Conservation (phyloP, 1,140 invertebrate species). For the Hydropsyche tenuis region DNA sequence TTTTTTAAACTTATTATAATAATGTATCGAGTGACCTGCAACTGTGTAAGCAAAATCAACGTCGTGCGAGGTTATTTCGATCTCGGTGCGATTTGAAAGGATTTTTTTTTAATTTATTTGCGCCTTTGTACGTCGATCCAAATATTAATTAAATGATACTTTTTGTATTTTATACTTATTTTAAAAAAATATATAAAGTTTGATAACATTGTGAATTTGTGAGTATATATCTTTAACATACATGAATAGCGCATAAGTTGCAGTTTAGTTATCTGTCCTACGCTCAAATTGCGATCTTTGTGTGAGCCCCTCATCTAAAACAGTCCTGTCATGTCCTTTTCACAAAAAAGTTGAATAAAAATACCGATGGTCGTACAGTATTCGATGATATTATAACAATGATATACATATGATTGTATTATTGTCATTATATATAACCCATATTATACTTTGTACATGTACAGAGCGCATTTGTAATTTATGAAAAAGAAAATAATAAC, state of each 20-base stretch:
- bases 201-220: not conserved
- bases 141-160: slow-evolving; percentile 13
- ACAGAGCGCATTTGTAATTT: slow-evolving; percentile 32
- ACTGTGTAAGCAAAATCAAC: not conserved
- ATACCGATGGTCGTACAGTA: slow-evolving; percentile 3
- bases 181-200: slow-evolving; percentile 13
- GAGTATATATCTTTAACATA: not conserved
- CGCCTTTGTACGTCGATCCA: slow-evolving; percentile 14
- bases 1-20: slow-evolving; percentile 23
- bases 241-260: slow-evolving; percentile 6
- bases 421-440: slow-evolving; percentile 3
- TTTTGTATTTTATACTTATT: slow-evolving; percentile 14
- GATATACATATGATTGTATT: not conserved
- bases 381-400: not conserved
- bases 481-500: slow-evolving; percentile 30
- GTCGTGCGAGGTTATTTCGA: not conserved
- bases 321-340: not conserved
- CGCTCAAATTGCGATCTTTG: slow-evolving; percentile 15
- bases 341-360: not conserved
- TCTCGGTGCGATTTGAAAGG: not conserved
- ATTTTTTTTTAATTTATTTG: slow-evolving; percentile 4
- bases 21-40: slow-evolving; percentile 23
- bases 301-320: not conserved
- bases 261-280: slow-evolving; percentile 25
- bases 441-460: slow-evolving; percentile 33